Evolutionary conservation across 2,797 vertebrate species (phyloP), one percentile per base, ranked within the genome.

Genomic region (Hippoglossus hippoglossus): DNA sequence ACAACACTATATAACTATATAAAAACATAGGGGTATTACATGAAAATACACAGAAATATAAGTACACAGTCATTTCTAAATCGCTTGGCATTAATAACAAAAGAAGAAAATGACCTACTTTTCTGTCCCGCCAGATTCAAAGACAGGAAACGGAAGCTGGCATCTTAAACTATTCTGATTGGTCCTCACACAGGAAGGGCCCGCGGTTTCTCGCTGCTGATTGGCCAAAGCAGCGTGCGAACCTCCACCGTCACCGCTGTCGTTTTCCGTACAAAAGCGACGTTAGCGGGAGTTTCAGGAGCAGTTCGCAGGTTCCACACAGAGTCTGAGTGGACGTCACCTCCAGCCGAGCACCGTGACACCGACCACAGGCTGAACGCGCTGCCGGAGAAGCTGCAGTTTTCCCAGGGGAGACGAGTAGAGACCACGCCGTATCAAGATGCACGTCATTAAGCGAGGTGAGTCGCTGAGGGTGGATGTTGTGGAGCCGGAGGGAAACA

Each of bases 381-480:
- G n/a, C n/a, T 12, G 52, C 55, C 2, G 66, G 16, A 61, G 36
- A 66, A 46, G 36, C 65, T 78, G 65, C 56, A 53, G 67, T 21
- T 79, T 56, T 67, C 21, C 53, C 8, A 52, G 6, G 4, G 21
- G 31, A 28, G 44, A 52, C 26, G 46, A 65, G 59, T 12, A 21
- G 4, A 53, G 47, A 28, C 5, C 26, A 52, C 19, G 56, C 24
- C 3, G 6, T 19, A 46, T 18, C 72, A 90, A 61, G 73, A 99
- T 98, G 97, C 95, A 98, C 77, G 97, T 99, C 58, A 91, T 98
- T 39, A 99, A 98, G 91, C 87, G 97, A 93, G 97, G 97, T 98
- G 87, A 90, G 94, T 64, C 0, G 5, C 0, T 11, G 46, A 1
- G 2, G 31, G 16, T 1, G 21, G 24, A 15, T 52, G 10, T n/a